Evolutionary conservation across 2,797 vertebrate genomes (phyloP), one percentile per base, ranked within the genome.

Genomic region (Ataeniobius toweri): DNA sequence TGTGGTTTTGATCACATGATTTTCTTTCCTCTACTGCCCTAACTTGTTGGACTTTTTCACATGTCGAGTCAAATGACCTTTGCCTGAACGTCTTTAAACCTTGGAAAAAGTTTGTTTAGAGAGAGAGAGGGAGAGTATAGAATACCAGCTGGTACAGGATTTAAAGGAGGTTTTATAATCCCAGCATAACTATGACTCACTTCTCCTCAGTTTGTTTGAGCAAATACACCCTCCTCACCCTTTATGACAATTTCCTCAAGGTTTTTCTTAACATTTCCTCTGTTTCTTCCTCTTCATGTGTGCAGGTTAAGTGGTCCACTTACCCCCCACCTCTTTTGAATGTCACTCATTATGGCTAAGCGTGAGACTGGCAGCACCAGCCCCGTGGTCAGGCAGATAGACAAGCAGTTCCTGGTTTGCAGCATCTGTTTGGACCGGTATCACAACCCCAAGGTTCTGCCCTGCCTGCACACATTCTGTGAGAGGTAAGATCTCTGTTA

Each of bases 331-430:
- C 22, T 26, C 67, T 41, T 46, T 80, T 95, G 93, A 94, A 96
- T 95, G 94, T 94, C 93, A 82, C 81, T 94, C 88, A 85, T 92
- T 73, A 97, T 97, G 97, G 96, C 96, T 0, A 96, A 97, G 93
- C 96, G 96, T 58, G 96, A 97, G 86, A 95, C 94, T 58, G 95
- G 95, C 90, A 95, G 96, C 89, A 96, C 96, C 93, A 97, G 97
- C 91, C 97, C 97, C 0, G 97, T 97, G 93, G 97, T 98, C 85
- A 95, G 96, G 90, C 97, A 97, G 85, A 98, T 98, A 79, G 97
- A 98, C 95, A 97, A 98, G 80, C 97, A 98, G 95, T 98, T 98
- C 94, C 95, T 98, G 88, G 95, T 98, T 61, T 98, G 97, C 95
- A 97, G 97, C 93, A 98, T 98, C 92, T 98, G 97, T 90, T 95